Conservation (phyloP, 37 sponge, comb jelly and placozoan species). For the Axinella damicornis region DNA sequence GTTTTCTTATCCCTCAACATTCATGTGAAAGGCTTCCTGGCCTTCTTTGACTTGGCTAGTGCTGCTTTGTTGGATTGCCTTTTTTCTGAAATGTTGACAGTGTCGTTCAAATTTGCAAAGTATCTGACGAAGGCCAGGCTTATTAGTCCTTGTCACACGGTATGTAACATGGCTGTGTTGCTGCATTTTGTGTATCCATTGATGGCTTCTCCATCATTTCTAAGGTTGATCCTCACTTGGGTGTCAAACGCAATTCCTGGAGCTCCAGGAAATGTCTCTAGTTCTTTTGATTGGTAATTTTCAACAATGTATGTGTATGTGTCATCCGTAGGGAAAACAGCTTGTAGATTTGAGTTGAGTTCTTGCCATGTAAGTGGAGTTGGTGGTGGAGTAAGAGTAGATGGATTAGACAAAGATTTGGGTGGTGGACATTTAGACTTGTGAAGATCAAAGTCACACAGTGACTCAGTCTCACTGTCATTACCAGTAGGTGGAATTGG, state of each 20-base stretch:
- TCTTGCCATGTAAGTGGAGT: background rate
- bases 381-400: too few species aligned
- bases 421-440: too few species aligned
- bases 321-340: background rate
- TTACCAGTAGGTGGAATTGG: too few species aligned
- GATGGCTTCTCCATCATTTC: slow-evolving; percentile 1
- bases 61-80: background rate
- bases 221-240: background rate
- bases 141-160: background rate
- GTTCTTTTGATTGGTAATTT: background rate
- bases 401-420: too few species aligned
- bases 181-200: slow-evolving; percentile 13
- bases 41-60: background rate
- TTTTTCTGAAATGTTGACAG: slow-evolving; percentile 4
- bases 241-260: slow-evolving; percentile 1
- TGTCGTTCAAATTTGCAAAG: background rate
- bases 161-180: background rate
- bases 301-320: background rate
- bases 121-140: background rate
- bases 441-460: too few species aligned
- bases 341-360: background rate
- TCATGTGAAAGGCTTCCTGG: background rate
- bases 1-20: slow-evolving; percentile 1
- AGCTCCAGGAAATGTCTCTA: background rate
- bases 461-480: too few species aligned